These are phyloP conservation scores for Leptura quadrifasciata DNA, from an alignment of 2,888 invertebrate species.

Conservation along the genomic window DNA sequence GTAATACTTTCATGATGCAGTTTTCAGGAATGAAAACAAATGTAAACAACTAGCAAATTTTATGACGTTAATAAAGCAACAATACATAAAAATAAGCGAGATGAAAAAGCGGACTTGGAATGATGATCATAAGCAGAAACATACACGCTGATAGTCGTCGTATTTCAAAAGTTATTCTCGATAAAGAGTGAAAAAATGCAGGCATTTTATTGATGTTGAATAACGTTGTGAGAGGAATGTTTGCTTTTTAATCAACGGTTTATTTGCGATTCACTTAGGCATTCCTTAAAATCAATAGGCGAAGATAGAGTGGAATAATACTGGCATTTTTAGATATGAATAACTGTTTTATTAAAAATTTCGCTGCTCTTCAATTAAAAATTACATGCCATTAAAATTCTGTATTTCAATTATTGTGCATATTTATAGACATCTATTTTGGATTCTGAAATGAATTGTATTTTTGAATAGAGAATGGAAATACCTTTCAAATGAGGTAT, in stretches of 20 bases:
- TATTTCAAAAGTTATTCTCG: background rate
- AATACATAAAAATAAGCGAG: slow-evolving; percentile 10
- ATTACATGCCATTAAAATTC: too few species aligned
- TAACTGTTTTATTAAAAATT: too few species aligned
- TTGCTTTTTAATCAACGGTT: background rate
- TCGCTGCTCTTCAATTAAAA: too few species aligned
- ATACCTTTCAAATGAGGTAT: too few species aligned
- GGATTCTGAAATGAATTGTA: too few species aligned
- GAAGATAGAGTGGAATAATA: too few species aligned
- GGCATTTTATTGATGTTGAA: background rate
- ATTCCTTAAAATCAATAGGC: background rate
- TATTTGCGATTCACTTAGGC: background rate
- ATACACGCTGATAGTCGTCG: slow-evolving; percentile 5
- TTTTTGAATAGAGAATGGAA: too few species aligned
- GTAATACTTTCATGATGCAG: background rate
- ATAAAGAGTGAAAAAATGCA: background rate
- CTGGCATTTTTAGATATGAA: too few species aligned
- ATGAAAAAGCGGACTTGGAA: slow-evolving; percentile 8
- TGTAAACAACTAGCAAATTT: slow-evolving; percentile 2
- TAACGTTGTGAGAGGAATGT: background rate
- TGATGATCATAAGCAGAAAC: slow-evolving; percentile 4
- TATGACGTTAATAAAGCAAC: slow-evolving; percentile 3
- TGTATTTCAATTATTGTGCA: too few species aligned
- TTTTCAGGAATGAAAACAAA: slow-evolving; percentile 4
- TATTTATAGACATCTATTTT: too few species aligned